Percentiles rank a stretch among this genome's conserved stretches.
Evolutionary conservation across 2,888 invertebrate genomes (phyloP).

Genomic region (Zhuqinia jingwanae): DNA sequence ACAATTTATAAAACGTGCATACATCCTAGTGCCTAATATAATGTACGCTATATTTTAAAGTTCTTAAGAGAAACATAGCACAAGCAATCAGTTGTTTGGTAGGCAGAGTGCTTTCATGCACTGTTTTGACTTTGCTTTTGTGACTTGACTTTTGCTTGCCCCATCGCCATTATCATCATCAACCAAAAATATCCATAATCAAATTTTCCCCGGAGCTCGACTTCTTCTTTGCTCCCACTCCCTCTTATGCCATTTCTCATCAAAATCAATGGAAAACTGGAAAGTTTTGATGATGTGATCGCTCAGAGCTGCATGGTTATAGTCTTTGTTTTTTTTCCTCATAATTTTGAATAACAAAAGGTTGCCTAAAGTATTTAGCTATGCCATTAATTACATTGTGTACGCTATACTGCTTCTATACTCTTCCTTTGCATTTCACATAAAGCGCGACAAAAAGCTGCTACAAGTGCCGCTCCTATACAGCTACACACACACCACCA

Average conservation of each 20-base stretch:
- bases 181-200: not conserved
- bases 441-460: no score
- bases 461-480: no score
- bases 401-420: not conserved
- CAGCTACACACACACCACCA: no score
- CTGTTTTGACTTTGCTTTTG: not conserved
- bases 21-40: no score
- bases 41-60: no score
- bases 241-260: not conserved
- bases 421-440: no score
- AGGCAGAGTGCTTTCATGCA: no score
- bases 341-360: conserved; percentile 20
- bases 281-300: not conserved
- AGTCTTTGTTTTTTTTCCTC: not conserved
- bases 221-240: not conserved
- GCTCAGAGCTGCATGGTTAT: not conserved
- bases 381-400: conserved; percentile 40
- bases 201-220: not conserved
- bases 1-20: no score
- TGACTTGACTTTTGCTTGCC: no score
- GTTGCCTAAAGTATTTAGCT: conserved; percentile 44
- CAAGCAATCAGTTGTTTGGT: no score
- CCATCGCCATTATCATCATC: not conserved
- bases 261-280: conserved; percentile 11
- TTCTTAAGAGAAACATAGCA: no score